Percentiles rank a stretch among this genome's conserved stretches.
Evolutionary conservation across 2,888 invertebrate genomes (phyloP).

Genomic region (Chymomyza procnemis): DNA sequence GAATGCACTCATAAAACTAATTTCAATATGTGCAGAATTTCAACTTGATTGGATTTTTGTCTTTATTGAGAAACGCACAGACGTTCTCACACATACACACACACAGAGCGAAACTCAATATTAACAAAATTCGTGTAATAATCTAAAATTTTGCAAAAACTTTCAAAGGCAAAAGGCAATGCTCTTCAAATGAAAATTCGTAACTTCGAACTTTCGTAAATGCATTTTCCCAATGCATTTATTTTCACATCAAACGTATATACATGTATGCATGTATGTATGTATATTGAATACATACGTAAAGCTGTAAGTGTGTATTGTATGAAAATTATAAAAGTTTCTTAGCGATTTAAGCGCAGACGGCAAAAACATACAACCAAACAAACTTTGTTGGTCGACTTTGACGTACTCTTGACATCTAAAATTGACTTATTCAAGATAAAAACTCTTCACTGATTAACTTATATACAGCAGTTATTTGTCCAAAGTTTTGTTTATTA

Average conservation of each 20-base stretch:
- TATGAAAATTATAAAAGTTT: slow-evolving; percentile 49
- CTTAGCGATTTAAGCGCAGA: slow-evolving; percentile 29
- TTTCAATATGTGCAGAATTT: slow-evolving; percentile 35
- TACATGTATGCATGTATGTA: background rate
- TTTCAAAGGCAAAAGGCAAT: slow-evolving; percentile 16
- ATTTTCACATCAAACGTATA: slow-evolving; percentile 41
- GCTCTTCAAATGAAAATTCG: slow-evolving; percentile 27
- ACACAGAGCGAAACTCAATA: slow-evolving; percentile 20
- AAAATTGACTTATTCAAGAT: background rate
- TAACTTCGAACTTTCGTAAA: slow-evolving; percentile 34
- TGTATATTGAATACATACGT: no score
- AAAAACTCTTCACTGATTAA: no score
- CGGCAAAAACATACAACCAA: slow-evolving; percentile 18
- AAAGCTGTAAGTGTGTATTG: no score
- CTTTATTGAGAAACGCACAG: slow-evolving; percentile 8
- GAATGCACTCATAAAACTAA: slow-evolving; percentile 14
- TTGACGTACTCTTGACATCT: background rate
- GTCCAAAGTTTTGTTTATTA: no score
- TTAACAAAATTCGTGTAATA: slow-evolving; percentile 29
- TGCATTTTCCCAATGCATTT: slow-evolving; percentile 48
- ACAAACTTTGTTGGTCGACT: background rate
- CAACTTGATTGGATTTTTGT: slow-evolving; percentile 47
- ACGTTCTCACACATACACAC: slow-evolving; percentile 28
- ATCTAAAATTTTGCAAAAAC: slow-evolving; percentile 18
- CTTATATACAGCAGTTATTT: no score